Conservation (phyloP, 2,113 vertebrate genomes). For the Excalfactoria chinensis region DNA sequence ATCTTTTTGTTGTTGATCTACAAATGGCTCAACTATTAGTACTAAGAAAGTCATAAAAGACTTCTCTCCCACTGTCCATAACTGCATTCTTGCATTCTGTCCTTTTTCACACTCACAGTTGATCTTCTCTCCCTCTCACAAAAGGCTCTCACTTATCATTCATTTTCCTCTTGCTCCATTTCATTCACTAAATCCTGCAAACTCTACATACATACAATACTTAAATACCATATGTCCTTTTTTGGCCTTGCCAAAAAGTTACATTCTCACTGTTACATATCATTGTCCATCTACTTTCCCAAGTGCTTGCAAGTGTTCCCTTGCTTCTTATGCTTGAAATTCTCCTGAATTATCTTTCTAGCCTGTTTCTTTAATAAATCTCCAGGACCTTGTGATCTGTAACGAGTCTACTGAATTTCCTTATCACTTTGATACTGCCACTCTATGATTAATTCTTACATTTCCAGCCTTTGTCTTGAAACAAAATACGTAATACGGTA, state of each 20-base stretch:
- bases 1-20: neutral
- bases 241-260: neutral
- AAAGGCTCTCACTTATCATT: neutral
- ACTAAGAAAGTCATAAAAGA: neutral
- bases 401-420: neutral
- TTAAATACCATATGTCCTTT: neutral
- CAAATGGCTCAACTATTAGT: neutral
- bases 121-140: neutral
- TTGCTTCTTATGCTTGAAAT: neutral
- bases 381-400: neutral
- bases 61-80: neutral
- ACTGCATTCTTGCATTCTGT: neutral
- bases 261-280: neutral
- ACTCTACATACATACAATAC: fast-evolving
- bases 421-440: neutral
- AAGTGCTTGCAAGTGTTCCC: neutral
- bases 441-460: neutral
- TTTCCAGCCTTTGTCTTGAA: neutral
- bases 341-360: neutral
- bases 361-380: neutral
- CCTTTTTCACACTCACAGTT: neutral
- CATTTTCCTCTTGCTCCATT: neutral
- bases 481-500: neutral
- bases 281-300: neutral
- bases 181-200: neutral